Evolutionary conservation across 2,797 vertebrate species (phyloP).

Genomic region (Threskiornis aethiopicus): DNA sequence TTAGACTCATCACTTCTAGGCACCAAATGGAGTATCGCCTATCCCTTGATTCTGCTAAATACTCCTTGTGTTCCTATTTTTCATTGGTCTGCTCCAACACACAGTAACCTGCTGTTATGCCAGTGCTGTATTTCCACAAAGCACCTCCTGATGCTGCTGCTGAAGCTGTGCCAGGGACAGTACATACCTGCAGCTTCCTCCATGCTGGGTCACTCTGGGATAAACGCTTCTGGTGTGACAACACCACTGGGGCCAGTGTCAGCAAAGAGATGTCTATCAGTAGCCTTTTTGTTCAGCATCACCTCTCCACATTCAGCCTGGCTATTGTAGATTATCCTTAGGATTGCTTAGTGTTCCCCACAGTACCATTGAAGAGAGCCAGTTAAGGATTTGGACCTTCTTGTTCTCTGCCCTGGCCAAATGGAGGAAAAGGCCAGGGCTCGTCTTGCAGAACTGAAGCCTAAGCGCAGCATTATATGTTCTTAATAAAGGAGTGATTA

Average conservation of each 20-base stretch:
- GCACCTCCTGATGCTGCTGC: background rate
- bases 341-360: background rate
- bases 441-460: background rate
- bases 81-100: background rate
- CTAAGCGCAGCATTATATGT: background rate
- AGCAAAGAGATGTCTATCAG: background rate
- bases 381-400: background rate
- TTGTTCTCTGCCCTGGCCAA: background rate
- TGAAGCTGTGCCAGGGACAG: background rate
- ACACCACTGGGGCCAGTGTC: background rate
- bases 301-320: background rate
- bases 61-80: background rate
- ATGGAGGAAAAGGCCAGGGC: background rate
- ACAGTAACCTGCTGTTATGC: background rate
- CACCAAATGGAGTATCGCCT: background rate
- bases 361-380: background rate
- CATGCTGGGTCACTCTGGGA: background rate
- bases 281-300: background rate
- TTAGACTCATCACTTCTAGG: background rate
- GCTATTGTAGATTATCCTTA: background rate
- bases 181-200: background rate
- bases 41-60: background rate
- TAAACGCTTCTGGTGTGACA: background rate
- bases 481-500: constrained; percentile 25
- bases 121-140: background rate